Conservation (phyloP, 2,888 invertebrate species). For the Xestia sexstrigata region DNA sequence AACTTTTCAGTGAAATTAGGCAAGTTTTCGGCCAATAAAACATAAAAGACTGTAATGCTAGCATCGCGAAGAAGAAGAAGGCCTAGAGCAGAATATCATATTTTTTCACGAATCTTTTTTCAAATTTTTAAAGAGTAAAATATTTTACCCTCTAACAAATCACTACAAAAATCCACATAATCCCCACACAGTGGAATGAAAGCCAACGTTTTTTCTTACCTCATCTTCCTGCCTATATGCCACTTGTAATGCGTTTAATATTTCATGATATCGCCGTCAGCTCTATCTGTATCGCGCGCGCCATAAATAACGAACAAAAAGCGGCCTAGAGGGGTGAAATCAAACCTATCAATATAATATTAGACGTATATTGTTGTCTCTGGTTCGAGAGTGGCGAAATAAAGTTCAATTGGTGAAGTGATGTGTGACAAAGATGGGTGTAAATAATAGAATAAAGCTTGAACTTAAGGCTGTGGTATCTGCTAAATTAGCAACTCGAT, state of each 20-base stretch:
- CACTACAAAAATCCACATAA: constrained; percentile 68
- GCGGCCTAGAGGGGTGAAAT: constrained; percentile 79
- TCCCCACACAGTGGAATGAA: constrained; percentile 78
- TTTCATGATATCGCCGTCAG: constrained; percentile 89
- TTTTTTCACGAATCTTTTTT: too few relatives aligned
- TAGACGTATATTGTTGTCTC: constrained; percentile 81
- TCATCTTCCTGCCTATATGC: constrained; percentile 89
- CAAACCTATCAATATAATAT: constrained; percentile 90
- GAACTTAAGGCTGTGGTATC: too few relatives aligned
- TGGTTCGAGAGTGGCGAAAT: constrained; percentile 63
- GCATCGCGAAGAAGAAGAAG: neutral
- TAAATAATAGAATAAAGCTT: constrained; percentile 18
- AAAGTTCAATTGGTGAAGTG: constrained; percentile 45
- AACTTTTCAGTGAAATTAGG: neutral
- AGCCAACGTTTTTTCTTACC: constrained; percentile 86
- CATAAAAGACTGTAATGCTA: neutral
- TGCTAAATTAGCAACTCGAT: too few relatives aligned
- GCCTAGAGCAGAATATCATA: neutral
- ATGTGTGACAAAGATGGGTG: constrained; percentile 23
- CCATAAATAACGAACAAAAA: constrained; percentile 89
- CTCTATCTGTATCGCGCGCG: constrained; percentile 85
- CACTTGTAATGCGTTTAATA: constrained; percentile 91
- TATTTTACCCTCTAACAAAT: constrained; percentile 6
- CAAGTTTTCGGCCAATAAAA: neutral
- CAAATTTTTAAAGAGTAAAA: neutral